These are phyloP conservation scores for Plebejus argus DNA, from an alignment of 2,888 invertebrate genomes.

Conservation along the genomic window DNA sequence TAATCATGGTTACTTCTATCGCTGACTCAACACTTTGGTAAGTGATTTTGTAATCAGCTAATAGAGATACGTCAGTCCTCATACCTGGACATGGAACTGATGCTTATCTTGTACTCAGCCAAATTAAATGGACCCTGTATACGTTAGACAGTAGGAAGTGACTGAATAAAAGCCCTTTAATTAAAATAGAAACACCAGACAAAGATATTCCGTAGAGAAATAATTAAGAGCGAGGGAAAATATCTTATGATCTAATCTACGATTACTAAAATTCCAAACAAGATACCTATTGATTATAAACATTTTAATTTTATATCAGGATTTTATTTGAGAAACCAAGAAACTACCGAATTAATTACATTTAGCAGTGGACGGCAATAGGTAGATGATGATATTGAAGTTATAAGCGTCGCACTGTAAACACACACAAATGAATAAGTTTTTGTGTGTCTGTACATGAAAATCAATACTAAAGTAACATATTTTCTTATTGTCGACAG, in stretches of 20 bases:
- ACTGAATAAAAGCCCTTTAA: background rate
- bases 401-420: too few relatives aligned
- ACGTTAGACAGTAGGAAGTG: background rate
- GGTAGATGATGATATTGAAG: too few relatives aligned
- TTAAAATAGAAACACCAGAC: background rate
- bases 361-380: too few relatives aligned
- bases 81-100: slow-evolving; percentile 28
- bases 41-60: slow-evolving; percentile 33
- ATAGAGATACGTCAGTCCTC: slow-evolving; percentile 32
- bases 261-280: too few relatives aligned
- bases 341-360: too few relatives aligned
- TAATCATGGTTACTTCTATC: background rate
- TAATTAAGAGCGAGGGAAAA: background rate
- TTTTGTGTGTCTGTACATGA: too few relatives aligned
- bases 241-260: background rate
- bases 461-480: too few relatives aligned
- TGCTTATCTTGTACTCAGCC: slow-evolving; percentile 31
- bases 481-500: too few relatives aligned
- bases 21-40: slow-evolving; percentile 18
- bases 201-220: background rate
- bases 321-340: too few relatives aligned
- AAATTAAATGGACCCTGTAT: slow-evolving; percentile 25
- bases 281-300: too few relatives aligned
- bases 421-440: too few relatives aligned
- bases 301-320: too few relatives aligned